Conservation (phyloP, 2,888 invertebrate genomes). For the Lepas anatifera region DNA sequence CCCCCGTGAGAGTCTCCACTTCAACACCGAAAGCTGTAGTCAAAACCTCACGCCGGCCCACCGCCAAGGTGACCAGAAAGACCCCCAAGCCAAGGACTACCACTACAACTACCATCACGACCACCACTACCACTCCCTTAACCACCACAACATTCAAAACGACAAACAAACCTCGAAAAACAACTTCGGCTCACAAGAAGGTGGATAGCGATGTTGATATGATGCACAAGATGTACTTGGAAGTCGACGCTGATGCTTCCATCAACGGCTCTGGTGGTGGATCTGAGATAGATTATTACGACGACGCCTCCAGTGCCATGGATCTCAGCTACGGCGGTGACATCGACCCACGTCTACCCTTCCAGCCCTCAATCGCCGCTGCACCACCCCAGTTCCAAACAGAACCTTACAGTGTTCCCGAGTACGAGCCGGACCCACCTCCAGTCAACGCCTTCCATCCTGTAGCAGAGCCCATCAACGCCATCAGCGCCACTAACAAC, state of each 20-base stretch:
- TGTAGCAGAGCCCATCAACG: not conserved
- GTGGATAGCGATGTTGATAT: not conserved
- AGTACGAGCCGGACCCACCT: conserved; percentile 1
- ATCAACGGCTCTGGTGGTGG: too few relatives aligned
- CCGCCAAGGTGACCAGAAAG: not conserved
- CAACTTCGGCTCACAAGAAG: not conserved
- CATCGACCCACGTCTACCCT: not conserved
- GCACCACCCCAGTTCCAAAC: not conserved
- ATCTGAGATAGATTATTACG: too few relatives aligned
- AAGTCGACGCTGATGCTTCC: not conserved
- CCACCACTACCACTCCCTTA: not conserved
- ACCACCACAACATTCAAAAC: not conserved
- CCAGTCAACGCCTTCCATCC: not conserved
- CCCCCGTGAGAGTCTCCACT: too few relatives aligned
- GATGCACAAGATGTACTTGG: not conserved
- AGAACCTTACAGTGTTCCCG: not conserved
- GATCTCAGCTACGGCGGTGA: not conserved
- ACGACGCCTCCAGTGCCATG: not conserved
- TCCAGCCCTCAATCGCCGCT: not conserved
- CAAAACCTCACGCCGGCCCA: too few relatives aligned
- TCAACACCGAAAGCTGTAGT: too few relatives aligned
- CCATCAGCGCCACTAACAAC: not conserved
- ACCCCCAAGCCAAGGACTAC: not conserved
- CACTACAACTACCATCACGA: not conserved
- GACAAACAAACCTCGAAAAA: not conserved